A percentile compares a stretch with the other conserved stretches of the same genome.
Conservation (phyloP, 2,888 invertebrate genomes). For the Zhengitettix transpicula region DNA sequence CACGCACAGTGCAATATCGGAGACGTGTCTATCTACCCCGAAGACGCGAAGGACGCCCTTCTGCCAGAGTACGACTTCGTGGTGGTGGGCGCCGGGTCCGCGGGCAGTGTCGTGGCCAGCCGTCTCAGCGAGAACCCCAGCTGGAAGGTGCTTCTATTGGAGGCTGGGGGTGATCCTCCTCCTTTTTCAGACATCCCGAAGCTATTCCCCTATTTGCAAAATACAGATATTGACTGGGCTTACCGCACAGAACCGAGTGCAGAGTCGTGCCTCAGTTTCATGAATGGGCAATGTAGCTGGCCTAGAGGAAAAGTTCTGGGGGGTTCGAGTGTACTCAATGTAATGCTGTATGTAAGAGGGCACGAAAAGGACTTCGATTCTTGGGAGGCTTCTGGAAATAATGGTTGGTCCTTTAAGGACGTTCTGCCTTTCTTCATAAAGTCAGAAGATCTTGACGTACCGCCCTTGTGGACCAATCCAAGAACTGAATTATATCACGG, state of each 20-base stretch:
- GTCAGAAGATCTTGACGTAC: slow-evolving; percentile 14
- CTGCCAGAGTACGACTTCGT: no score
- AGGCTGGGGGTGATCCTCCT: slow-evolving; percentile 14
- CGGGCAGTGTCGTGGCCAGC: no score
- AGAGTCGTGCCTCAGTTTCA: slow-evolving; percentile 8
- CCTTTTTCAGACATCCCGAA: slow-evolving; percentile 12
- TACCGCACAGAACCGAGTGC: slow-evolving; percentile 15
- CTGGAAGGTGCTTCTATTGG: slow-evolving; percentile 14
- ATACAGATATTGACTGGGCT: slow-evolving; percentile 18
- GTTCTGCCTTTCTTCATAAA: slow-evolving; percentile 27
- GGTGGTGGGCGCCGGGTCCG: no score
- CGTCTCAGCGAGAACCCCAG: background rate
- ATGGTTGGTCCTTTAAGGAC: slow-evolving; percentile 28
- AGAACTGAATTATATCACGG: slow-evolving; percentile 2
- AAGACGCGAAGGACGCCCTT: no score
- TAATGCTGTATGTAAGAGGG: slow-evolving; percentile 31
- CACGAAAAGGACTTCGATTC: slow-evolving; percentile 28
- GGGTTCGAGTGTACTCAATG: slow-evolving; percentile 29
- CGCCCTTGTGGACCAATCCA: background rate
- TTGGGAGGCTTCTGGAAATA: slow-evolving; percentile 28
- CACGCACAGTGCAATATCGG: no score
- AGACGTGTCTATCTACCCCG: no score
- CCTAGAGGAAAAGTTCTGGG: slow-evolving; percentile 26
- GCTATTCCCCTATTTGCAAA: slow-evolving; percentile 10
- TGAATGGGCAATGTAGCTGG: slow-evolving; percentile 17